phyloP scores from a whole-genome alignment of 2,113 vertebrate genomes.

The Talpa occidentalis region DNA sequence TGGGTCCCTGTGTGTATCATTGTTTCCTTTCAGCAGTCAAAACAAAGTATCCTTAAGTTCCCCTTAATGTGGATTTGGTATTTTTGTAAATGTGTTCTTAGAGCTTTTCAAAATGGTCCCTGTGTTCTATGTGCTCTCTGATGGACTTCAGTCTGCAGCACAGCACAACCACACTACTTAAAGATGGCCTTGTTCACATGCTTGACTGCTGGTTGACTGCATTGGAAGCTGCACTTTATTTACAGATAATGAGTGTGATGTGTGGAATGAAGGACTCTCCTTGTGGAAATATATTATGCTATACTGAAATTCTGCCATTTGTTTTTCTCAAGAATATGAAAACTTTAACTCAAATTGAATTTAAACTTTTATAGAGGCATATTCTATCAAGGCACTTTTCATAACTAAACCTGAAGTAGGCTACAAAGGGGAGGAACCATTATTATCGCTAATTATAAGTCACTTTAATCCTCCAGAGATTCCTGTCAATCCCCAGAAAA shows the following conservation, averaged over 20 bases:
- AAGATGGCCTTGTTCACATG: neutral
- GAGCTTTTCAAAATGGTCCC: constrained; percentile 43
- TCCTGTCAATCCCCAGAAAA: neutral
- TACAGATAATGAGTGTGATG: constrained; percentile 41
- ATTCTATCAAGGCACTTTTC: neutral
- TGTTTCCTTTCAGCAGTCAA: constrained; percentile 64
- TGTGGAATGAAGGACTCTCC: neutral
- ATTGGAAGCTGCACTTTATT: constrained; percentile 46
- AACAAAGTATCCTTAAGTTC: constrained; percentile 59
- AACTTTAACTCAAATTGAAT: neutral
- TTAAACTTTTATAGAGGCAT: neutral
- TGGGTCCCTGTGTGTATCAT: constrained; percentile 33
- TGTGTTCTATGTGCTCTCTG: constrained; percentile 18
- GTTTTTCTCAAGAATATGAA: neutral
- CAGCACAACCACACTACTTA: constrained; percentile 15
- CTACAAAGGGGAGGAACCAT: neutral
- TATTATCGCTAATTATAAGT: neutral
- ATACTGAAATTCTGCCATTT: neutral
- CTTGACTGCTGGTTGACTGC: constrained; percentile 3
- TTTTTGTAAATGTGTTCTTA: constrained; percentile 60
- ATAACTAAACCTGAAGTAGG: neutral
- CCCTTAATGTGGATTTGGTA: neutral
- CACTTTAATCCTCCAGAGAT: neutral
- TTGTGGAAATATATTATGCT: neutral
- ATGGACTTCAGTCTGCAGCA: neutral